Evolutionary conservation across 1,140 invertebrate genomes (phyloP).

Genomic region (Tenebrio molitor): DNA sequence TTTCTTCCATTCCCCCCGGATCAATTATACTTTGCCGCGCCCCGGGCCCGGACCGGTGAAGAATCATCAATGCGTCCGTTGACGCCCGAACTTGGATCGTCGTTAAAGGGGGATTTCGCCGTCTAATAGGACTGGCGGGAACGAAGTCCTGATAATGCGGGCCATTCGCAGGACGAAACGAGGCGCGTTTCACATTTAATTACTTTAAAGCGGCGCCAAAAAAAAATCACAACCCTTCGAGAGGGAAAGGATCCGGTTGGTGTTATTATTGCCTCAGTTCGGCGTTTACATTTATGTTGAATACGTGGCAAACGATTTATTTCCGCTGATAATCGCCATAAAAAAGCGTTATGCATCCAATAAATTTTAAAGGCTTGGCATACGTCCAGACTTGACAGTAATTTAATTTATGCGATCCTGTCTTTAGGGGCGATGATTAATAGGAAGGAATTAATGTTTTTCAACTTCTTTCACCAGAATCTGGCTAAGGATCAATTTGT

Average conservation of each 20-base stretch:
- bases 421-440: constrained; percentile 26
- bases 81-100: constrained; percentile 6
- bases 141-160: constrained; percentile 26
- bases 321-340: constrained; percentile 36
- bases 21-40: background rate
- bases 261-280: constrained; percentile 4
- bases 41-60: background rate
- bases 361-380: constrained; percentile 33
- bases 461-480: background rate
- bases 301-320: constrained; percentile 28
- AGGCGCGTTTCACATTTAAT: constrained; percentile 9
- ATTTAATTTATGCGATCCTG: constrained; percentile 37
- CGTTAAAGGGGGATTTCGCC: constrained; percentile 4
- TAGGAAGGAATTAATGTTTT: constrained; percentile 23
- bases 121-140: constrained; percentile 20
- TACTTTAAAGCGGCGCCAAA: constrained; percentile 7
- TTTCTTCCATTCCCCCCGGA: background rate
- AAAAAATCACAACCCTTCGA: constrained; percentile 7
- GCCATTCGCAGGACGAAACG: constrained; percentile 12
- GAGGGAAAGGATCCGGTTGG: background rate
- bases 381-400: constrained; percentile 34
- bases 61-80: constrained; percentile 25
- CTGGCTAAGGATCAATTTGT: constrained; percentile 2
- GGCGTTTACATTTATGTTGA: constrained; percentile 18
- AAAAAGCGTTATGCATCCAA: constrained; percentile 39